Evolutionary conservation across 2,113 vertebrate species (phyloP).

Genomic region (Orycteropus afer): DNA sequence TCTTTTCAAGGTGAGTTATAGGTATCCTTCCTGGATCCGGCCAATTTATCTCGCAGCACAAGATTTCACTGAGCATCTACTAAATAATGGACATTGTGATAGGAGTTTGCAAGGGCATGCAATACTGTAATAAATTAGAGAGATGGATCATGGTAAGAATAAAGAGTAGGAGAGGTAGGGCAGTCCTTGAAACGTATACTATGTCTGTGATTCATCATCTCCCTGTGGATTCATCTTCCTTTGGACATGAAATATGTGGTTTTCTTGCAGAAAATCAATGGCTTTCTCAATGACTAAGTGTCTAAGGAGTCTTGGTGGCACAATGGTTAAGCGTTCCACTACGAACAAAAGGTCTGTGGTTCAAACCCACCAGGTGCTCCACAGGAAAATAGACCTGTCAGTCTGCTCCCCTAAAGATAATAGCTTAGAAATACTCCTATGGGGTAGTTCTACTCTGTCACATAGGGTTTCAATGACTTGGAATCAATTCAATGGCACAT

Average conservation of each 20-base stretch:
- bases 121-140: background rate
- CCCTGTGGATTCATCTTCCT: background rate
- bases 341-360: too few species aligned
- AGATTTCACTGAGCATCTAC: background rate
- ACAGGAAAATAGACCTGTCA: too few species aligned
- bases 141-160: background rate
- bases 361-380: too few species aligned
- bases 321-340: too few species aligned
- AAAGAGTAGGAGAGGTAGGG: background rate
- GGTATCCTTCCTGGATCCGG: background rate
- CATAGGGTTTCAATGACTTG: too few species aligned
- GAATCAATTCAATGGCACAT: too few species aligned
- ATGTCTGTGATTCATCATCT: background rate
- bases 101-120: background rate
- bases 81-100: background rate
- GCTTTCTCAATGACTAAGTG: background rate
- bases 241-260: background rate
- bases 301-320: too few species aligned
- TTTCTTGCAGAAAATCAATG: background rate
- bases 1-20: background rate
- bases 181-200: background rate
- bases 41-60: background rate
- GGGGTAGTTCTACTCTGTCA: too few species aligned
- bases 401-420: too few species aligned
- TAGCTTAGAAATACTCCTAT: too few species aligned